Evolutionary conservation across 1,140 invertebrate species (phyloP).

Genomic region (Tribolium castaneum): DNA sequence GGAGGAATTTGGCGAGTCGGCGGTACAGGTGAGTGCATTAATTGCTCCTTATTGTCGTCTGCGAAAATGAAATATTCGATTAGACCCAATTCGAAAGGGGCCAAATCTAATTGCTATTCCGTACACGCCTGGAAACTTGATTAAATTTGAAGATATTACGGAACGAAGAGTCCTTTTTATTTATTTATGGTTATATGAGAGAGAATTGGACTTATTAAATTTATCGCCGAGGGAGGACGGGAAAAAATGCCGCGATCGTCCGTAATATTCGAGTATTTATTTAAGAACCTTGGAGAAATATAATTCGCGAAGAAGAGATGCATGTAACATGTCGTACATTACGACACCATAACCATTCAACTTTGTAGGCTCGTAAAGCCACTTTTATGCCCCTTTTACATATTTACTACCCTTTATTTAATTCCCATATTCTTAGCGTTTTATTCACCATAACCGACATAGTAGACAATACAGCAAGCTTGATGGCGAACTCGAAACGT

Average conservation of each 20-base stretch:
- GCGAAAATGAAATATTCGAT: slow-evolving; percentile 43
- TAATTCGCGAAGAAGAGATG: slow-evolving; percentile 27
- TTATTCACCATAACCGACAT: slow-evolving; percentile 48
- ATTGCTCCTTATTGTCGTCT: slow-evolving; percentile 25
- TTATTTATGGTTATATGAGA: slow-evolving; percentile 42
- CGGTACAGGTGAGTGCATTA: slow-evolving; percentile 24
- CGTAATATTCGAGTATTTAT: not conserved
- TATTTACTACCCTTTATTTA: slow-evolving; percentile 59
- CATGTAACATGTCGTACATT: slow-evolving; percentile 54
- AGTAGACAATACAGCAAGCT: slow-evolving; percentile 43
- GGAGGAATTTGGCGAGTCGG: slow-evolving; percentile 2
- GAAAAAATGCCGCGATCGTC: not conserved
- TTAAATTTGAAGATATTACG: slow-evolving; percentile 53
- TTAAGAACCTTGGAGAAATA: not conserved
- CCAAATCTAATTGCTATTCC: slow-evolving; percentile 49
- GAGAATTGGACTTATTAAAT: slow-evolving; percentile 35
- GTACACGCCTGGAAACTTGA: slow-evolving; percentile 49
- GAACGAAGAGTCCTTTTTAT: slow-evolving; percentile 45
- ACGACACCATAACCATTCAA: slow-evolving; percentile 55
- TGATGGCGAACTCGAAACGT: slow-evolving; percentile 20
- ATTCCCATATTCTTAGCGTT: slow-evolving; percentile 55
- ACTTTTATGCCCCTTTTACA: slow-evolving; percentile 56
- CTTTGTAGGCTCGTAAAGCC: slow-evolving; percentile 55
- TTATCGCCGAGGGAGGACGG: not conserved
- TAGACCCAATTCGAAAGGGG: slow-evolving; percentile 40